Percentiles rank a stretch among this genome's conserved stretches.
Evolutionary conservation across 2,888 invertebrate species (phyloP).

Genomic region (Lasioglossum pauxillum): DNA sequence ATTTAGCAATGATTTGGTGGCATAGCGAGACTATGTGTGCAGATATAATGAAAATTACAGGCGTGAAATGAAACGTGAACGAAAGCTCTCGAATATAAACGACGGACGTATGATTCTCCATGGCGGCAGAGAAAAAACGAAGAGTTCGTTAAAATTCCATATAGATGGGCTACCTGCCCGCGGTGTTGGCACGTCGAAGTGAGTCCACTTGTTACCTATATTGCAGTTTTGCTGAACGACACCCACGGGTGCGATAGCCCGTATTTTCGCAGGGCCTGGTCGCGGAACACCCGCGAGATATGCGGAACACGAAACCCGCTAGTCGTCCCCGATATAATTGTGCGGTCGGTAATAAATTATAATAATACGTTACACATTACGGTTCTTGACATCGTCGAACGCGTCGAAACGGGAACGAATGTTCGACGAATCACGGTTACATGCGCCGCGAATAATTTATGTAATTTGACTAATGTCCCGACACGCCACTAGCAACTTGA

Average conservation of each 20-base stretch:
- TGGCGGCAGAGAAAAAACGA: not conserved
- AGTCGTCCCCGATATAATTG: constrained; percentile 40
- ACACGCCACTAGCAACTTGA: constrained; percentile 9
- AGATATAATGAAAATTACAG: constrained; percentile 1
- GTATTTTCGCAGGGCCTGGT: constrained; percentile 61
- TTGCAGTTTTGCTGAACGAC: constrained; percentile 64
- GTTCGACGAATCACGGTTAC: constrained; percentile 6
- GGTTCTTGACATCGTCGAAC: constrained; percentile 46
- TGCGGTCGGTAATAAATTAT: constrained; percentile 54
- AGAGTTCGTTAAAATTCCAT: constrained; percentile 53
- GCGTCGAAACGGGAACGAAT: constrained; percentile 31
- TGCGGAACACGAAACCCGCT: constrained; percentile 45
- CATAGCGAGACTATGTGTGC: not conserved
- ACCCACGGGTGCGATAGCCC: constrained; percentile 62
- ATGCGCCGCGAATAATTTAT: constrained; percentile 16
- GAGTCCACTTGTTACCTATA: constrained; percentile 60
- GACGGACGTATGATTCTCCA: constrained; percentile 31
- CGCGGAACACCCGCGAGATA: constrained; percentile 56
- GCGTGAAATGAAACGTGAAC: not conserved
- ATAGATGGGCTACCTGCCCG: constrained; percentile 25
- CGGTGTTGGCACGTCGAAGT: constrained; percentile 55
- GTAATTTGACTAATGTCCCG: constrained; percentile 34
- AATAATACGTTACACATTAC: constrained; percentile 57
- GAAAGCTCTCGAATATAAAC: constrained; percentile 36
- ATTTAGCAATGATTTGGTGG: not conserved